phyloP scores from a whole-genome alignment of 2,113 vertebrate species.

The Piprites chloris region DNA sequence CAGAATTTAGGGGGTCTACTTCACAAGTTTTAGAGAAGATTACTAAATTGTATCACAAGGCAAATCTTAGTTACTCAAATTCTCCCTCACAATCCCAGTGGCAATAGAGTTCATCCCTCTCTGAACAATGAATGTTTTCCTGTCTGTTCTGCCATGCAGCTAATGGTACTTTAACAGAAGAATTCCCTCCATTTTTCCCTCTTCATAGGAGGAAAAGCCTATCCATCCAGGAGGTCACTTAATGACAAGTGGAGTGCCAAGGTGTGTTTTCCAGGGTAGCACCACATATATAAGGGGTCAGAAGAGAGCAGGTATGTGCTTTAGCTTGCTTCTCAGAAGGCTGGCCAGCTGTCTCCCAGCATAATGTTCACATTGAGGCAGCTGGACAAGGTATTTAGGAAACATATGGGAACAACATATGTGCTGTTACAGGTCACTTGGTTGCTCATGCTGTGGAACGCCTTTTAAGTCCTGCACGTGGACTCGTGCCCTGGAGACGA shows the following conservation, averaged over 20 bases:
- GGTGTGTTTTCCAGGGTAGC: conserved; percentile 42
- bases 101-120: not conserved
- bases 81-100: not conserved
- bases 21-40: not conserved
- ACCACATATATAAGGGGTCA: conserved; percentile 6
- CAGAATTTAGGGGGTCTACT: not conserved
- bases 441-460: not conserved
- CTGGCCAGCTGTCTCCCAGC: conserved; percentile 31
- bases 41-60: not conserved
- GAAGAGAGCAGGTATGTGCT: not conserved
- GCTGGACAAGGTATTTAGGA: conserved; percentile 17
- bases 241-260: conserved; percentile 19
- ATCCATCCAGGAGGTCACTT: not conserved
- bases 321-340: not conserved
- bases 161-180: not conserved
- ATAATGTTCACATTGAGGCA: conserved; percentile 56
- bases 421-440: conserved; percentile 62
- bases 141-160: not conserved
- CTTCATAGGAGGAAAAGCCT: not conserved
- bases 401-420: conserved; percentile 45
- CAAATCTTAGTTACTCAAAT: not conserved
- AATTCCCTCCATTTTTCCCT: not conserved
- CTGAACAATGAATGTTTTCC: not conserved
- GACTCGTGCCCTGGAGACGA: not conserved
- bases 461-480: conserved; percentile 16